These are phyloP conservation scores for Fopius arisanus DNA, from an alignment of 1,140 invertebrate genomes.

Conservation along the genomic window DNA sequence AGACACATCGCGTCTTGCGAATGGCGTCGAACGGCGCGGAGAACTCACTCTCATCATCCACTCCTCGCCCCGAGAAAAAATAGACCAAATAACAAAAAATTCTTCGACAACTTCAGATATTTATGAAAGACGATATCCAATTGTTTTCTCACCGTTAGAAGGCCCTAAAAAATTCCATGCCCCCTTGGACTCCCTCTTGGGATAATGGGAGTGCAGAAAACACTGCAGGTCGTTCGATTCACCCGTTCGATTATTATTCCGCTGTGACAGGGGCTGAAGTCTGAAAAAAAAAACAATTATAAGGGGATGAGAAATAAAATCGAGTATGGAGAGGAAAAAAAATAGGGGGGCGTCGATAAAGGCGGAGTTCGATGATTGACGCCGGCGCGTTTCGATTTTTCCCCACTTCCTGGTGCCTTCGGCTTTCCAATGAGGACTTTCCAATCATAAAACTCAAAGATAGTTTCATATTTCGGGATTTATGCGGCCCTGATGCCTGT, in stretches of 20 bases:
- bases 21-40: conserved; percentile 47
- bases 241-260: conserved; percentile 49
- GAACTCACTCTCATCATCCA: conserved; percentile 1
- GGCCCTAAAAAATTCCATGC: conserved; percentile 60
- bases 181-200: conserved; percentile 65
- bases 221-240: conserved; percentile 30
- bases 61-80: conserved; percentile 26
- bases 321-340: conserved; percentile 23
- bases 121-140: neutral
- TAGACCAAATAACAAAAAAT: conserved; percentile 26
- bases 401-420: neutral
- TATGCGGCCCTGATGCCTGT: conserved; percentile 54
- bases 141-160: conserved; percentile 5
- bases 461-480: conserved; percentile 38
- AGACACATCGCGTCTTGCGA: conserved; percentile 61
- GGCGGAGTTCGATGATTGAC: conserved; percentile 29
- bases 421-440: neutral
- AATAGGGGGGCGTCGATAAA: conserved; percentile 6
- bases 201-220: conserved; percentile 60
- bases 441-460: conserved; percentile 13
- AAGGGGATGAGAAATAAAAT: neutral
- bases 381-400: conserved; percentile 21
- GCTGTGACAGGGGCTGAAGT: conserved; percentile 3
- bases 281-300: neutral
- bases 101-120: conserved; percentile 35